Conservation (phyloP, 1,140 invertebrate genomes). For the Diachasmimorpha longicaudata region DNA sequence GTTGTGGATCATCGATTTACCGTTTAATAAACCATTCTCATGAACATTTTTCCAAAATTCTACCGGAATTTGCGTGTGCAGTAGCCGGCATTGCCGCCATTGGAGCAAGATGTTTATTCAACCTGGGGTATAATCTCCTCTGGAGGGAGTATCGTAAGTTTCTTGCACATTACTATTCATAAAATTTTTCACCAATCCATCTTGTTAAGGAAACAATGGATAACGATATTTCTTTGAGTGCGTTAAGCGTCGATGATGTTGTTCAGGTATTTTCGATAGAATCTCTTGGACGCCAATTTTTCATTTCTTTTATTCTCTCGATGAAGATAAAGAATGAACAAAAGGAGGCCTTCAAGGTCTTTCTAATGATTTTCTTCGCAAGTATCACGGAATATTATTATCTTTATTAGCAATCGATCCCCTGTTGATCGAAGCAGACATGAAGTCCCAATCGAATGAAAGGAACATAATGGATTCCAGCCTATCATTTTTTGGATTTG, state of each 20-base stretch:
- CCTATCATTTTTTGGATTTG: conserved; percentile 25
- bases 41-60: conserved; percentile 19
- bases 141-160: conserved; percentile 38
- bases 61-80: conserved; percentile 29
- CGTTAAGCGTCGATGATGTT: too few species aligned
- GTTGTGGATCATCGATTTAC: conserved; percentile 37
- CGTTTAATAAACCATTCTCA: conserved; percentile 29
- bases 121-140: conserved; percentile 33
- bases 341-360: too few species aligned
- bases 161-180: neutral
- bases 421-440: conserved; percentile 32
- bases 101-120: conserved; percentile 31
- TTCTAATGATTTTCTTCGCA: too few species aligned
- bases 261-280: too few species aligned
- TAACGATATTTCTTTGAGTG: neutral
- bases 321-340: neutral
- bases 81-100: conserved; percentile 36
- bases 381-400: neutral
- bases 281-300: neutral
- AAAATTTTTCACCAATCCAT: neutral
- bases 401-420: conserved; percentile 37
- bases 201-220: neutral
- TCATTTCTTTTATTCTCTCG: neutral
- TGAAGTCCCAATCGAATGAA: conserved; percentile 6
- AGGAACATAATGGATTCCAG: conserved; percentile 28